Conservation (phyloP, 2,888 invertebrate species). For the Syrphus vitripennis region DNA sequence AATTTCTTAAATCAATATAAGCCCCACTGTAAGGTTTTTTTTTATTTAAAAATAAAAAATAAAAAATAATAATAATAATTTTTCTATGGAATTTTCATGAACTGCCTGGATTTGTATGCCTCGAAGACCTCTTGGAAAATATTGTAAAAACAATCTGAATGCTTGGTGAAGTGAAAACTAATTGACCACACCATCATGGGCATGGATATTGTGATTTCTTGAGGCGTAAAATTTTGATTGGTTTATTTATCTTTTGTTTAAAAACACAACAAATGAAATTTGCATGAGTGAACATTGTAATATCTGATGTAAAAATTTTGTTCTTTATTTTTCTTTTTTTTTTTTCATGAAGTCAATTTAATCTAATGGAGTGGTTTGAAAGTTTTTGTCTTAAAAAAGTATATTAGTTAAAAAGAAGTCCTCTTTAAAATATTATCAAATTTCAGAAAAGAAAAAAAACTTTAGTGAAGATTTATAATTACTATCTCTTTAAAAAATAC, state of each 20-base stretch:
- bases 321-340: conserved; percentile 19
- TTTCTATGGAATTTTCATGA: conserved; percentile 36
- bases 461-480: too few relatives aligned
- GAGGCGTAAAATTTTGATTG: conserved; percentile 65
- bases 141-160: conserved; percentile 61
- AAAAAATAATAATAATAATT: background rate
- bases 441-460: too few relatives aligned
- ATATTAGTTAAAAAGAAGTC: too few relatives aligned
- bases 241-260: conserved; percentile 65
- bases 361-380: background rate
- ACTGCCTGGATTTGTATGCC: conserved; percentile 29
- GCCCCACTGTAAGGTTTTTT: background rate
- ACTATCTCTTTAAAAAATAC: too few relatives aligned
- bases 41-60: background rate
- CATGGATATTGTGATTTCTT: conserved; percentile 51
- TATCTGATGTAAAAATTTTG: background rate
- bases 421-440: background rate
- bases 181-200: conserved; percentile 56
- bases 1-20: conserved; percentile 35
- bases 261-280: conserved; percentile 66
- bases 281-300: conserved; percentile 36
- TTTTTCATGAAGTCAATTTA: conserved; percentile 7
- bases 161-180: conserved; percentile 68
- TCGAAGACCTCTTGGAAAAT: conserved; percentile 36
- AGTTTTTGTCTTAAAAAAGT: background rate